Percentiles rank a stretch among this genome's conserved stretches.
Conservation (phyloP, 2,113 vertebrate species). For the Rhynchopsitta pachyrhyncha region DNA sequence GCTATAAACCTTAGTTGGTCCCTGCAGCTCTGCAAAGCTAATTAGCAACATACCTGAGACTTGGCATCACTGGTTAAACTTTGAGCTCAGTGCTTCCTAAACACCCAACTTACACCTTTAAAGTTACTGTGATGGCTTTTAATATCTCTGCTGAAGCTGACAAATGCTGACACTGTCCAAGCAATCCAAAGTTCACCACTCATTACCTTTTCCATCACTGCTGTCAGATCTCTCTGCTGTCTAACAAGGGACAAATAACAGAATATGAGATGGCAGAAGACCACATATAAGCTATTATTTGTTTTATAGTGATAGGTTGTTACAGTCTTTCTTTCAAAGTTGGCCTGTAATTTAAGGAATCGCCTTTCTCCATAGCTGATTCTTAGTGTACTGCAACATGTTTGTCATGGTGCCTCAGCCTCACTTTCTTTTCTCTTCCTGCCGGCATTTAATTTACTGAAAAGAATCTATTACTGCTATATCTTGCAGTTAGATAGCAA, state of each 20-base stretch:
- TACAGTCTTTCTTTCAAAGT: neutral
- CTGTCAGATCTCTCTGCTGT: neutral
- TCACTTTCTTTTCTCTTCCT: neutral
- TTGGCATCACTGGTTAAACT: neutral
- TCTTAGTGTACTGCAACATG: neutral
- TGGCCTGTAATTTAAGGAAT: neutral
- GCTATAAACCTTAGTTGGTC: neutral
- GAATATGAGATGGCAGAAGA: neutral
- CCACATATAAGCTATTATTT: neutral
- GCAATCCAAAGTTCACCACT: neutral
- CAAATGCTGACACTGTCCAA: neutral
- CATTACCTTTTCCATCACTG: neutral
- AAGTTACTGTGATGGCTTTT: neutral
- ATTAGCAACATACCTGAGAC: neutral
- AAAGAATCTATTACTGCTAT: neutral
- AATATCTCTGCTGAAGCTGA: neutral
- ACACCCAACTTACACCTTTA: neutral
- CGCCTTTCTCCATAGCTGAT: neutral
- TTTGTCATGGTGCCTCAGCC: neutral
- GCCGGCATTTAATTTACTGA: conserved; percentile 36
- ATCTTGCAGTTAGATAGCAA: neutral
- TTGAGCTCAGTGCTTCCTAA: neutral
- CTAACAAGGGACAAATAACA: neutral
- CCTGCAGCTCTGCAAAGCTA: neutral
- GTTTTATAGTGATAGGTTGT: neutral